A percentile compares a stretch with the other conserved stretches of the same genome.
These are phyloP conservation scores for Crotalus helleri DNA, from an alignment of 2,113 vertebrate genomes.

Conservation along the genomic window DNA sequence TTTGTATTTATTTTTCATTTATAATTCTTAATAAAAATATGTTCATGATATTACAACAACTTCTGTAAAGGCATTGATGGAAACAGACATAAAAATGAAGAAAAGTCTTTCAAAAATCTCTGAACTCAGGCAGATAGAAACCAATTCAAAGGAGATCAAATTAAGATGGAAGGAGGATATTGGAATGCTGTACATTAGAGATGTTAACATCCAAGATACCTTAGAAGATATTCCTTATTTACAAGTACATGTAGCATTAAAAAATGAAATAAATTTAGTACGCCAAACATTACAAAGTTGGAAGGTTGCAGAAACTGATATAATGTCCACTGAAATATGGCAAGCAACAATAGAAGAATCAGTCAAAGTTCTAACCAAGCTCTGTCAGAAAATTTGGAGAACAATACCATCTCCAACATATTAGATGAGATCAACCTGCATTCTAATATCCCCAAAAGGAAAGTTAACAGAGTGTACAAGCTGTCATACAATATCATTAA, in stretches of 20 bases:
- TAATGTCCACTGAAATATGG: neutral
- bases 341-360: neutral
- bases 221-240: neutral
- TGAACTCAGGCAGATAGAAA: too few species aligned
- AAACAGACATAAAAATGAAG: too few species aligned
- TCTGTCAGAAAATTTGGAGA: neutral
- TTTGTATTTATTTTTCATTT: too few species aligned
- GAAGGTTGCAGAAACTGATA: neutral
- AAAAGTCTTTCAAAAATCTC: too few species aligned
- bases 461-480: neutral
- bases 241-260: neutral
- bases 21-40: too few species aligned
- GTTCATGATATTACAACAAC: too few species aligned
- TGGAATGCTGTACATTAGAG: neutral
- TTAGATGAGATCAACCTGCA: neutral
- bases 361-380: neutral
- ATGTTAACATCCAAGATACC: neutral
- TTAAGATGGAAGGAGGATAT: neutral
- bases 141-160: neutral
- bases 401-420: neutral
- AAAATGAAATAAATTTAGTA: neutral
- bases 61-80: too few species aligned
- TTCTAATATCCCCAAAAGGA: neutral
- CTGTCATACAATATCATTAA: neutral
- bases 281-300: neutral